Percentiles rank a stretch among this genome's conserved stretches.
Evolutionary conservation across 2,888 invertebrate genomes (phyloP).

Genomic region (Synanthedon andrenaeformis): DNA sequence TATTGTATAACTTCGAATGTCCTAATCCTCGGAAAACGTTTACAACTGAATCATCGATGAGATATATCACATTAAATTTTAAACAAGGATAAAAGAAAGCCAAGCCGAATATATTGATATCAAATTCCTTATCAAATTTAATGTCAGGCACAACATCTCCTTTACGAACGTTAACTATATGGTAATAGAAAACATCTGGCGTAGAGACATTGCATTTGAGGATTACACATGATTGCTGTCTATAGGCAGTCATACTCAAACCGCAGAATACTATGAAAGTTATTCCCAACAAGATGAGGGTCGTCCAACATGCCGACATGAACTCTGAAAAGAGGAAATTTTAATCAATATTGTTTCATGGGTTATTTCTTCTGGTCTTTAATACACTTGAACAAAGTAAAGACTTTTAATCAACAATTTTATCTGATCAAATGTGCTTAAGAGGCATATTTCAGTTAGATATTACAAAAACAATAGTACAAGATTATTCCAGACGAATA

Average conservation of each 20-base stretch:
- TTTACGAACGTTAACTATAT: conserved; percentile 34
- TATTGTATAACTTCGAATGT: conserved; percentile 27
- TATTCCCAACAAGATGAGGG: conserved; percentile 41
- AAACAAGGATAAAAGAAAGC: conserved; percentile 36
- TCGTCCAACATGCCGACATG: conserved; percentile 55
- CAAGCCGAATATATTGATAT: conserved; percentile 28
- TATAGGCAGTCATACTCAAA: conserved; percentile 36
- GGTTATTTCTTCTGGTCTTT: neutral
- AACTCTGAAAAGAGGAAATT: conserved; percentile 36
- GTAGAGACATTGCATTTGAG: conserved; percentile 32
- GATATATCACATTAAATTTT: conserved; percentile 38
- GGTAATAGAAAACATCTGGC: conserved; percentile 43
- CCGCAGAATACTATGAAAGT: conserved; percentile 45
- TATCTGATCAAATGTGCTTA: no score
- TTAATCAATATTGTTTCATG: neutral
- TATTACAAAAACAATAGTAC: no score
- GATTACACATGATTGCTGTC: conserved; percentile 30
- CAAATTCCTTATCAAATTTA: no score
- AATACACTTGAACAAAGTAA: no score
- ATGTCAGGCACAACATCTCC: conserved; percentile 19
- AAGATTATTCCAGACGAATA: no score
- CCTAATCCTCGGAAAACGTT: conserved; percentile 16
- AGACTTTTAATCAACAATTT: no score
- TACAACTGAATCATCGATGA: conserved; percentile 40
- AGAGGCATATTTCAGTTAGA: no score